Conservation (phyloP, 2,113 vertebrate genomes). For the Gavialis gangeticus region DNA sequence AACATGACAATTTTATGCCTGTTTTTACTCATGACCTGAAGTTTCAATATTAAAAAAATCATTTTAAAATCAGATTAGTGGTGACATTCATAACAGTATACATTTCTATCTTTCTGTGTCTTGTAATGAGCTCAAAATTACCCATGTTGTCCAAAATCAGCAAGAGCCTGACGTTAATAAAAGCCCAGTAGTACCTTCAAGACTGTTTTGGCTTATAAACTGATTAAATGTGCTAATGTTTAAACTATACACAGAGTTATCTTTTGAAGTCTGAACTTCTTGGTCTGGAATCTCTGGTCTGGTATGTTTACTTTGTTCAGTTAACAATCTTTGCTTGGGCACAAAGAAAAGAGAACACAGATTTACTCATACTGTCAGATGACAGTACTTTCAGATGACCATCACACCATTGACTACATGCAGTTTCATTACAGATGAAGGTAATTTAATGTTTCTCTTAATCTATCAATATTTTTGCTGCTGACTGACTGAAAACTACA, state of each 20-base stretch:
- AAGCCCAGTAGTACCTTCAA: not conserved
- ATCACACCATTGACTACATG: not conserved
- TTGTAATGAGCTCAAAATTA: not conserved
- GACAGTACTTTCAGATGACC: not conserved
- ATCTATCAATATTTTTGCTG: not conserved
- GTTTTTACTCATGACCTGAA: not conserved
- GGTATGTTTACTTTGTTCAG: not conserved
- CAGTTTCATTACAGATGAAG: not conserved
- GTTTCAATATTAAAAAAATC: not conserved
- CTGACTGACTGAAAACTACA: not conserved
- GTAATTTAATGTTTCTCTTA: not conserved
- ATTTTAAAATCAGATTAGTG: not conserved
- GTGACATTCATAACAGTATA: not conserved
- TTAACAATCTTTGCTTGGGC: not conserved
- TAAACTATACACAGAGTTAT: fast-evolving
- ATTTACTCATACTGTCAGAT: not conserved
- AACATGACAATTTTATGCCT: not conserved
- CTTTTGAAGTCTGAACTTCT: not conserved
- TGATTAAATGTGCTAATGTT: not conserved
- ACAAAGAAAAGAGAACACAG: not conserved
- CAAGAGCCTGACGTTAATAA: not conserved
- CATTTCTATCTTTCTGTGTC: not conserved
- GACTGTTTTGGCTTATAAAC: not conserved
- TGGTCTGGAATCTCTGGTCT: not conserved
- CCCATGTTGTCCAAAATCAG: not conserved